Evolutionary conservation across 2,888 invertebrate genomes (phyloP).

Genomic region (Chymomyza procnemis): DNA sequence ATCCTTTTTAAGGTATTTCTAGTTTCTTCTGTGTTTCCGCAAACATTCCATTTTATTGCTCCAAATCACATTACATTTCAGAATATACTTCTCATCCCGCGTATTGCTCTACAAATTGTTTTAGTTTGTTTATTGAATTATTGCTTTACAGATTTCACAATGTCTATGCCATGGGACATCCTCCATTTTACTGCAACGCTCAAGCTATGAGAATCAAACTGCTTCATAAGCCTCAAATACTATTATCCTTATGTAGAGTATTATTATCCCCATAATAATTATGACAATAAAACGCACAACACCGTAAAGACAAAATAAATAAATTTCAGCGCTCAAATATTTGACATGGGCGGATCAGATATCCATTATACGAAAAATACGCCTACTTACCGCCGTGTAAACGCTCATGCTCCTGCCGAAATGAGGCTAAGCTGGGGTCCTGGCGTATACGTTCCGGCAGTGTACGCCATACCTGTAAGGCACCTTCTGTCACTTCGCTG

Average conservation of each 20-base stretch:
- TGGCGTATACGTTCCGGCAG: constrained; percentile 84
- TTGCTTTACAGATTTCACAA: too few species aligned
- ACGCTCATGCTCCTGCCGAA: constrained; percentile 79
- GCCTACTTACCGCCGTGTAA: constrained; percentile 76
- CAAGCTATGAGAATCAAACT: too few species aligned
- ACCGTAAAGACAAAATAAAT: background rate
- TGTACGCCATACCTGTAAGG: constrained; percentile 83
- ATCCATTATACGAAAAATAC: background rate
- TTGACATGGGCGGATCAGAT: background rate
- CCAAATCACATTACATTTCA: too few species aligned
- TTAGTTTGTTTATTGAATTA: too few species aligned
- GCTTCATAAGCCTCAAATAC: too few species aligned
- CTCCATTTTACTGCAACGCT: too few species aligned
- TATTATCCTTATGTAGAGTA: background rate
- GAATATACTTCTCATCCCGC: too few species aligned
- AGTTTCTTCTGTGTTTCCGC: too few species aligned
- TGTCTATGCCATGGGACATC: too few species aligned
- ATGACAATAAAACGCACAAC: background rate
- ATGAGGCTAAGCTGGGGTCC: constrained; percentile 84
- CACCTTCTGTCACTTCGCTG: constrained; percentile 82
- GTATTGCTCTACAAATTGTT: too few species aligned
- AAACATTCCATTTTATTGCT: too few species aligned
- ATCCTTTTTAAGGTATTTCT: too few species aligned
- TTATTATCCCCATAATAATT: constrained; percentile 2
- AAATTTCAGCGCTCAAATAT: background rate